Percentiles rank a stretch among this genome's conserved stretches.
phyloP scores from a whole-genome alignment of 2,888 invertebrate species.

The Euphydryas editha region DNA sequence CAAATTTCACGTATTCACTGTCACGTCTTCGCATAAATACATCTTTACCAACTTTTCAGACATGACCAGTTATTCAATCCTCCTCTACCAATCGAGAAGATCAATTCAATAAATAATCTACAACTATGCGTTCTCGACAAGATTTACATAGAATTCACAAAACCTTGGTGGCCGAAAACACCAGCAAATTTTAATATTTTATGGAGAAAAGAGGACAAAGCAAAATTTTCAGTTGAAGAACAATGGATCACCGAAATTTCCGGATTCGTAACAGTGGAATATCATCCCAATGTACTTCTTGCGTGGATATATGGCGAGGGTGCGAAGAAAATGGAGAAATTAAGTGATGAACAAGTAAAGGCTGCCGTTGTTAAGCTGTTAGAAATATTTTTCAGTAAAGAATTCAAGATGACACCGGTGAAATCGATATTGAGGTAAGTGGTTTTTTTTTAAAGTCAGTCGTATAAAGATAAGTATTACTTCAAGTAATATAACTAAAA shows the following conservation, averaged over 20 bases:
- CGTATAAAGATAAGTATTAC: too few relatives aligned
- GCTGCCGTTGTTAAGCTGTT: constrained; percentile 82
- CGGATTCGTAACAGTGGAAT: constrained; percentile 84
- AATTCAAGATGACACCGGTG: constrained; percentile 81
- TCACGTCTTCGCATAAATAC: neutral
- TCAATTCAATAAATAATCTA: constrained; percentile 83
- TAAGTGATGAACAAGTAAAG: constrained; percentile 78
- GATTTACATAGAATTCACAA: constrained; percentile 87
- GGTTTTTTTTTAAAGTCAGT: constrained; percentile 17
- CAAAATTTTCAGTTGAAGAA: constrained; percentile 68
- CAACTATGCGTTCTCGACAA: constrained; percentile 87
- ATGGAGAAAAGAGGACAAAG: constrained; percentile 82
- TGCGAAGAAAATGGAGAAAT: constrained; percentile 84
- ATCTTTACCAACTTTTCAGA: constrained; percentile 52
- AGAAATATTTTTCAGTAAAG: constrained; percentile 74
- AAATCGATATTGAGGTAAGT: constrained; percentile 80
- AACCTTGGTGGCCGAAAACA: constrained; percentile 85
- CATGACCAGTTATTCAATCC: constrained; percentile 84
- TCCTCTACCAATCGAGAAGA: constrained; percentile 79
- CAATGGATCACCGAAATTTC: constrained; percentile 86
- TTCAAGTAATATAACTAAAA: too few relatives aligned
- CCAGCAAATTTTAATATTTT: constrained; percentile 79
- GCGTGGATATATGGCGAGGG: constrained; percentile 87
- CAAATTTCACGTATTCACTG: too few relatives aligned
- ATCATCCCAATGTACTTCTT: constrained; percentile 84